Evolutionary conservation across 2,113 vertebrate genomes (phyloP).

Genomic region (Benthochromis sp.): DNA sequence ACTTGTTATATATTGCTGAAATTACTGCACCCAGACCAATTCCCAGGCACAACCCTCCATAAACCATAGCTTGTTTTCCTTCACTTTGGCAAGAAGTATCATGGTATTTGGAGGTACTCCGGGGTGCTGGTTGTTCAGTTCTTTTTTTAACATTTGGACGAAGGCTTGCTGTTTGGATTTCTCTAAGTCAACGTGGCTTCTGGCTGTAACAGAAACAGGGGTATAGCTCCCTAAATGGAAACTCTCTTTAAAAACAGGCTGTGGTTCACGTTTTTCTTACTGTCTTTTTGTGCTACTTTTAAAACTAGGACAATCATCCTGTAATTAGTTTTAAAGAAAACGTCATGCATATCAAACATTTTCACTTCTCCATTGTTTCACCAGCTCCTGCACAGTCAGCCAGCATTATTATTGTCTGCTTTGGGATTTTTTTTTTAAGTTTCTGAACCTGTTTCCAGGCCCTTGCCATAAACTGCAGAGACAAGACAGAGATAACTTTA

Average conservation of each 20-base stretch:
- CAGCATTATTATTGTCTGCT: not conserved
- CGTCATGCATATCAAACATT: not conserved
- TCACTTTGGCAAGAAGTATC: not conserved
- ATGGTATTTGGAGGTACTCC: not conserved
- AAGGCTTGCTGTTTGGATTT: not conserved
- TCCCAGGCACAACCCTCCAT: not conserved
- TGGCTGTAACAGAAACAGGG: not conserved
- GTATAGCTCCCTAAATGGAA: not conserved
- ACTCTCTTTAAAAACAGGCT: not conserved
- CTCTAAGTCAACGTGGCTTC: not conserved
- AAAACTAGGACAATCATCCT: conserved; percentile 21
- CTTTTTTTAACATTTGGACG: not conserved
- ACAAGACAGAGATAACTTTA: not conserved
- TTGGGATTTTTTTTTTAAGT: not conserved
- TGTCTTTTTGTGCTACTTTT: conserved; percentile 4
- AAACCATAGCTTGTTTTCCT: not conserved
- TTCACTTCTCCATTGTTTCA: not conserved
- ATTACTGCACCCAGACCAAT: not conserved
- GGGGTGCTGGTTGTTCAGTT: not conserved
- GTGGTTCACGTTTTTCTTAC: not conserved
- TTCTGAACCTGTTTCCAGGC: not conserved
- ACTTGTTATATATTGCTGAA: not conserved
- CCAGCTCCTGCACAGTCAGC: not conserved
- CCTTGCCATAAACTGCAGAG: not conserved
- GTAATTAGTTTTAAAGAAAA: not conserved